Conservation (phyloP, 2,797 vertebrate genomes). For the Gymnodraco acuticeps region DNA sequence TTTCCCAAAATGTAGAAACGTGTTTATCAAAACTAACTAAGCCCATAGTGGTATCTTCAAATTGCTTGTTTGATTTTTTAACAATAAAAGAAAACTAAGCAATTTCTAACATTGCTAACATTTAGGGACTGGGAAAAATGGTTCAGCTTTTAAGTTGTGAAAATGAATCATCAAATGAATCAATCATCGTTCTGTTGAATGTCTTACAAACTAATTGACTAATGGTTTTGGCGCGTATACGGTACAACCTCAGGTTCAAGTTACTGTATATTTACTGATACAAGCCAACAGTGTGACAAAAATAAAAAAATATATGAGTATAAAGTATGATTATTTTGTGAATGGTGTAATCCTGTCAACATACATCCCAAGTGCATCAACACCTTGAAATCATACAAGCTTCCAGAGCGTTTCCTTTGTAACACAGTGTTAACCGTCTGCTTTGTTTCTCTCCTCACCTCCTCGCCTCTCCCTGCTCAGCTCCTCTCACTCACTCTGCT, state of each 20-base stretch:
- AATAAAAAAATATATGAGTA: background rate
- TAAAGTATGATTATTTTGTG: background rate
- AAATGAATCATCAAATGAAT: too few relatives aligned
- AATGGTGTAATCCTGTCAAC: conserved; percentile 9
- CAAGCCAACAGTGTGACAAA: background rate
- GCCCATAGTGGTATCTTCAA: background rate
- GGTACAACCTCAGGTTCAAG: background rate
- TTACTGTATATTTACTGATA: background rate
- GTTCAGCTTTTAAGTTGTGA: too few relatives aligned
- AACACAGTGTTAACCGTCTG: conserved; percentile 74
- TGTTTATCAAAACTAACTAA: background rate
- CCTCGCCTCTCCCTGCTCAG: conserved; percentile 58
- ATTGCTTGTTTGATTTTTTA: background rate
- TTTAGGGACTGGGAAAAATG: background rate
- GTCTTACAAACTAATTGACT: background rate
- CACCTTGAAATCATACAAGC: conserved; percentile 44
- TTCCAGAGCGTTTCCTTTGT: conserved; percentile 57
- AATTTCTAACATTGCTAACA: background rate
- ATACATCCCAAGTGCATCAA: conserved; percentile 23
- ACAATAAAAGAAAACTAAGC: background rate
- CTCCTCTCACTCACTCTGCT: conserved; percentile 73
- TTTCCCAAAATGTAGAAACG: background rate
- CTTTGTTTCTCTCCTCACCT: conserved; percentile 68
- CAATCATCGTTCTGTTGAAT: background rate
- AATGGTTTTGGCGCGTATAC: background rate